phyloP scores from a whole-genome alignment of 1,140 invertebrate species.

The Drosophila leontia region DNA sequence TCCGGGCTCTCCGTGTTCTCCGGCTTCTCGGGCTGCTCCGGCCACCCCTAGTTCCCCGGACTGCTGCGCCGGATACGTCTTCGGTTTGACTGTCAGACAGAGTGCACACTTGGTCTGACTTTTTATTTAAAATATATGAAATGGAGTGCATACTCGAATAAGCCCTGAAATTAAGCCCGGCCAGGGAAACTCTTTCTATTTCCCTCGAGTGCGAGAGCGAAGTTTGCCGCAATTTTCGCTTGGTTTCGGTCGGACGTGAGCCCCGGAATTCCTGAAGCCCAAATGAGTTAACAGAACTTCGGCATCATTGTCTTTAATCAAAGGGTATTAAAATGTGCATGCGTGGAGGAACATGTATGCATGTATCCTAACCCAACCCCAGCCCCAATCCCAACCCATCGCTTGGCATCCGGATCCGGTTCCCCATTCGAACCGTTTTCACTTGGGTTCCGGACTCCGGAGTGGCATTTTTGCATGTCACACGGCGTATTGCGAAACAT shows the following conservation, averaged over 20 bases:
- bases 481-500: slow-evolving; percentile 67
- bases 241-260: slow-evolving; percentile 52
- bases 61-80: slow-evolving; percentile 18
- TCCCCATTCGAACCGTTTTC: slow-evolving; percentile 20
- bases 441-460: not conserved
- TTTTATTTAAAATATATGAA: slow-evolving; percentile 63
- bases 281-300: slow-evolving; percentile 47
- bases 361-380: not conserved
- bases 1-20: slow-evolving; percentile 22
- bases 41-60: not conserved
- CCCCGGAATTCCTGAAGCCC: slow-evolving; percentile 30
- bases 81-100: slow-evolving; percentile 49
- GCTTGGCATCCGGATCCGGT: slow-evolving; percentile 3
- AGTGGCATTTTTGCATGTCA: slow-evolving; percentile 70
- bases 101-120: slow-evolving; percentile 39
- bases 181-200: slow-evolving; percentile 62
- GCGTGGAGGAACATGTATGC: slow-evolving; percentile 18
- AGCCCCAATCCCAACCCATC: slow-evolving; percentile 13
- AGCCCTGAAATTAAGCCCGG: slow-evolving; percentile 57
- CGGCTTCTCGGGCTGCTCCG: slow-evolving; percentile 3
- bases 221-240: slow-evolving; percentile 66
- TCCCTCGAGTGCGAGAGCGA: slow-evolving; percentile 43
- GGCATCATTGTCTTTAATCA: slow-evolving; percentile 65
- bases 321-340: slow-evolving; percentile 49
- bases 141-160: slow-evolving; percentile 59